Conservation (phyloP, 2,888 invertebrate species). For the Drosophila pseudotalamancana region DNA sequence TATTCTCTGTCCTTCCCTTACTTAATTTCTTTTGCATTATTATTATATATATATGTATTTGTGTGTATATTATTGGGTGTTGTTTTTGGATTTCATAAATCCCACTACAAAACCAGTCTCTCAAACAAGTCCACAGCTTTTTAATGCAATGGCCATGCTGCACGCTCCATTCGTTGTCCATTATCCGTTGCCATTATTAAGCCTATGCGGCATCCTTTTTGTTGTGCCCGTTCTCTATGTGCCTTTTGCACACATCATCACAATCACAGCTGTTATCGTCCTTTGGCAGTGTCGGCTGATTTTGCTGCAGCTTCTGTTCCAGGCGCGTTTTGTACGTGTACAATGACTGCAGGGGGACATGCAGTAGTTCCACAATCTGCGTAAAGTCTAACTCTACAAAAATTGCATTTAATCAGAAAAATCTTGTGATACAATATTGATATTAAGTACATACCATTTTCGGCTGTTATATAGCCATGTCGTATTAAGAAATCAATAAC, state of each 20-base stretch:
- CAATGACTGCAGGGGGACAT: conserved; percentile 93
- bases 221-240: conserved; percentile 76
- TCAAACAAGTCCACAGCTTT: conserved; percentile 51
- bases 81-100: conserved; percentile 53
- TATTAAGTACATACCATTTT: conserved; percentile 88
- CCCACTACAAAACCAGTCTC: conserved; percentile 56
- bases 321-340: conserved; percentile 86
- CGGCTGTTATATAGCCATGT: conserved; percentile 94
- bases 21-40: conserved; percentile 11
- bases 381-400: conserved; percentile 93
- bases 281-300: conserved; percentile 35
- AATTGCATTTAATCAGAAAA: not conserved
- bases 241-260: conserved; percentile 47
- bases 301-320: conserved; percentile 69
- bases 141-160: conserved; percentile 30
- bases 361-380: conserved; percentile 93
- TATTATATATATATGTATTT: conserved; percentile 18
- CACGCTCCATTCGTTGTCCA: conserved; percentile 37
- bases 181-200: conserved; percentile 11
- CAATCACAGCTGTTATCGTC: conserved; percentile 62
- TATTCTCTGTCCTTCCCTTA: conserved; percentile 13
- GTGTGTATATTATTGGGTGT: conserved; percentile 47
- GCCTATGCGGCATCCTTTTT: conserved; percentile 54
- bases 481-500: conserved; percentile 96
- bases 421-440: not conserved